phyloP scores from a whole-genome alignment of 37 sponge, comb jelly and placozoan genomes.

The Amphimedon queenslandica region DNA sequence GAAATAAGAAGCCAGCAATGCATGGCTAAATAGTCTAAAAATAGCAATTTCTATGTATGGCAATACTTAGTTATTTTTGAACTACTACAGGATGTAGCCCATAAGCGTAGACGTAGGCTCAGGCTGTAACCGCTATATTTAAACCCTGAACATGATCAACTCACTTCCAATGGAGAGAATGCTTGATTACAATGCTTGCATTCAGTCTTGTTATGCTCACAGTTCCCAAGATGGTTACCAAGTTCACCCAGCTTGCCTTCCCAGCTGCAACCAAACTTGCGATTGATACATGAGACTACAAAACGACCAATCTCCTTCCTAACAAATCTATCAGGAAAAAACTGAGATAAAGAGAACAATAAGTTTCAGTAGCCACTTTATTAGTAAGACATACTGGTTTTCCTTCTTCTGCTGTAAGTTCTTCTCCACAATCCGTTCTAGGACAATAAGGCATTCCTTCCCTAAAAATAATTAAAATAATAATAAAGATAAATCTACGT shows the following conservation, averaged over 20 bases:
- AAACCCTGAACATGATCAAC: not conserved
- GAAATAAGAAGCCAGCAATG: too few species aligned
- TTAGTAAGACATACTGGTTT: not conserved
- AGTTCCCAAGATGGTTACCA: conserved; percentile 1
- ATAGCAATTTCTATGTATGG: too few species aligned
- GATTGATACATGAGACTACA: conserved; percentile 15
- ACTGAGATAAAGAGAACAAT: conserved; percentile 20
- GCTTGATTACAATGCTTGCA: conserved; percentile 26
- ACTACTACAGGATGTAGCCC: too few species aligned
- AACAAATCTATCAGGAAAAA: conserved; percentile 64
- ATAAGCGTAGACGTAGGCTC: too few species aligned
- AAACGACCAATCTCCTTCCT: conserved; percentile 25
- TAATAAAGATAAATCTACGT: too few species aligned
- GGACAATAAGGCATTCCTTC: conserved; percentile 15
- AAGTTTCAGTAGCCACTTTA: not conserved
- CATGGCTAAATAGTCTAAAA: too few species aligned
- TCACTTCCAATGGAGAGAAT: not conserved
- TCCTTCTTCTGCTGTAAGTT: conserved; percentile 23
- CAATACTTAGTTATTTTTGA: too few species aligned
- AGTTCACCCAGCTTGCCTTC: conserved; percentile 15
- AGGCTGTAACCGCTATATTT: too few species aligned
- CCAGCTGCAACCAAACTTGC: conserved; percentile 36
- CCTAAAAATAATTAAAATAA: not conserved
- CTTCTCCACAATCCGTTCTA: conserved; percentile 23
- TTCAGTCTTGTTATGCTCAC: not conserved